Evolutionary conservation across 2,113 vertebrate genomes (phyloP), one percentile per base, ranked within the genome.

Genomic region (Albula glossodonta): DNA sequence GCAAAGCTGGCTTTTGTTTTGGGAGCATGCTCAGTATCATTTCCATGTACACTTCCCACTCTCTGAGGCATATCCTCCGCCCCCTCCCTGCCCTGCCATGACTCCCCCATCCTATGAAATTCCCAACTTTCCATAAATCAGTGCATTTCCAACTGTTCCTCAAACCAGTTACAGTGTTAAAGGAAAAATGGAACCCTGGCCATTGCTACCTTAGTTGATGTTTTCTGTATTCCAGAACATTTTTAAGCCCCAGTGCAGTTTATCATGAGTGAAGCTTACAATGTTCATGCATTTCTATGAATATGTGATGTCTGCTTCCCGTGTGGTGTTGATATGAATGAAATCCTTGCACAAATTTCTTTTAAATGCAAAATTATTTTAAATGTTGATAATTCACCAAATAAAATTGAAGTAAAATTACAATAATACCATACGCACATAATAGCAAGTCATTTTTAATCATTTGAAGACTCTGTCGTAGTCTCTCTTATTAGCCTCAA

Each of bases 271-370:
- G 83, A 74, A 10, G 48, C 41, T 78, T 4, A 51, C n/a, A 41
- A 53, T 22, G 63, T 70, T 6, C 63, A 63, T 17, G 22, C 52
- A 15, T 53, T 53, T 31, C 78, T 80, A 41, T 85, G 84, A 79
- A 74, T 79, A 85, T 51, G 77, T 85, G 84, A 79, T 79, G 53
- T 80, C 78, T 85, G 53, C 78, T 85, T 17, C 51, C 31, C 6
- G 11, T 50, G 53, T 79, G 10, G 25, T 53, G 8, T 48, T 85
- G 74, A 84, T 17, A 70, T 17, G 22, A 41, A 51, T 79, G 5
- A 56, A 85, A 51, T 56, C 84, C 53, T 85, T 50, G 8, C 77
- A 80, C 25, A 17, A 63, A 22, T 51, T 80, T 19, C 41, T 80
- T 85, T 63, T 63, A 80, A 25, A 79, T 57, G 53, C 78, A 84